Evolutionary conservation across 2,888 invertebrate species (phyloP).

Genomic region (Carcina quercana): DNA sequence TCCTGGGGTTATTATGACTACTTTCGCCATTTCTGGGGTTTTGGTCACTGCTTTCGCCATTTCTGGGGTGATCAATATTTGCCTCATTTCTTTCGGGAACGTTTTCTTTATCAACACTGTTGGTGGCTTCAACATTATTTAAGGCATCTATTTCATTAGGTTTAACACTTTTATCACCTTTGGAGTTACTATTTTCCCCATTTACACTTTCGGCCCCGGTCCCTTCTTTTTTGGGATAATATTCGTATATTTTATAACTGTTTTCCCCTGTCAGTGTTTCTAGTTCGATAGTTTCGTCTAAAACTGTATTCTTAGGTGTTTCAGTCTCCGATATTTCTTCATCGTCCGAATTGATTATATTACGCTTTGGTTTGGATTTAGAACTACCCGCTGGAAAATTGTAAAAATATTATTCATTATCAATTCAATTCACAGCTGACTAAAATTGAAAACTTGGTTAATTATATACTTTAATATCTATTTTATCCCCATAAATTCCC

Average conservation of each 20-base stretch:
- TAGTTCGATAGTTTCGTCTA: constrained; percentile 45
- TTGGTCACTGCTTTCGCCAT: constrained; percentile 13
- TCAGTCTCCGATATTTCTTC: constrained; percentile 20
- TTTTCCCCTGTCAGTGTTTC: constrained; percentile 45
- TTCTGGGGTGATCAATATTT: background rate
- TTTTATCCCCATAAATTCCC: no score
- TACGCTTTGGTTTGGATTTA: constrained; percentile 32
- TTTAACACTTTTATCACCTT: constrained; percentile 4
- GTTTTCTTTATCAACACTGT: constrained; percentile 7
- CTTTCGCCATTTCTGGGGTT: constrained; percentile 18
- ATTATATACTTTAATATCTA: no score
- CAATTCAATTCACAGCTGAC: no score
- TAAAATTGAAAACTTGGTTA: no score
- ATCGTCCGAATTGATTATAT: constrained; percentile 45
- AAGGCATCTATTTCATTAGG: background rate
- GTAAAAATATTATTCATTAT: no score
- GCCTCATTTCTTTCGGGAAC: constrained; percentile 9
- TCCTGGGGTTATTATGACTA: no score
- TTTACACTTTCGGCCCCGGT: constrained; percentile 29
- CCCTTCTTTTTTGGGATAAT: constrained; percentile 40
- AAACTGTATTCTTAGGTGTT: constrained; percentile 36
- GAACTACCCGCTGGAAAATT: constrained; percentile 33
- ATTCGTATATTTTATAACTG: constrained; percentile 58
- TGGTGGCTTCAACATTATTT: no score
- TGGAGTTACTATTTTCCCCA: constrained; percentile 20